Evolutionary conservation across 1,140 invertebrate genomes (phyloP), one percentile per base, ranked within the genome.

Genomic region (Drosophila parvula): DNA sequence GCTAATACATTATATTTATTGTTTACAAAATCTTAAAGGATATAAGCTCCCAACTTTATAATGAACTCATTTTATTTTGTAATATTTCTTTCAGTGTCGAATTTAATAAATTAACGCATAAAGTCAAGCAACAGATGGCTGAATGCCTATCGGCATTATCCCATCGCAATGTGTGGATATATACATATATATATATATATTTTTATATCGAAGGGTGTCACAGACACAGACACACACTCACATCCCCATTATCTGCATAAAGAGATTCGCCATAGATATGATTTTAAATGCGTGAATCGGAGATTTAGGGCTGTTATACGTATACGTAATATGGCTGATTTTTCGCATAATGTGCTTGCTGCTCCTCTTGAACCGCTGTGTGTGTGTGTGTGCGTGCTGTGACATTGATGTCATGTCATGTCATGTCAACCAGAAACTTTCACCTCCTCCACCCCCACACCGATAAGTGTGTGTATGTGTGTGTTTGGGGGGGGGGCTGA

Each of bases 371-470:
- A 79, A 71, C 41, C 67, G 62, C 34, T 57, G 36, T 73, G 67
- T 22, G 41, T 10, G 44, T 40, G 43, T 62, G 50, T 57, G 28
- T 10, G 70, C 78, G 67, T 70, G 68, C 67, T 78, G 53, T 86
- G 81, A 86, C 81, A 86, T 86, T 85, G 64, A 85, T 81, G 81
- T 78, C 81, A 67, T 80, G 78, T 86, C 82, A 61, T 78, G 78
- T 81, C 82, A 74, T 81, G 74, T 86, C 82, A 86, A 81, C 67
- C 63, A 58, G 63, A 74, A 63, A 81, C 41, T 62, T 70, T 71
- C 51, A 44, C 32, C 53, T 36, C 41, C 16, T 7, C 6, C 8
- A 2, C 5, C 12, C 3, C 16, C 6, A 40, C 10, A 36, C n/a
- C 5, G 5, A n/a, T n/a, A 34, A 50, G 44, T 47, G 36, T 48